These are phyloP conservation scores for Fopius arisanus DNA, from an alignment of 1,140 invertebrate species.

Conservation along the genomic window DNA sequence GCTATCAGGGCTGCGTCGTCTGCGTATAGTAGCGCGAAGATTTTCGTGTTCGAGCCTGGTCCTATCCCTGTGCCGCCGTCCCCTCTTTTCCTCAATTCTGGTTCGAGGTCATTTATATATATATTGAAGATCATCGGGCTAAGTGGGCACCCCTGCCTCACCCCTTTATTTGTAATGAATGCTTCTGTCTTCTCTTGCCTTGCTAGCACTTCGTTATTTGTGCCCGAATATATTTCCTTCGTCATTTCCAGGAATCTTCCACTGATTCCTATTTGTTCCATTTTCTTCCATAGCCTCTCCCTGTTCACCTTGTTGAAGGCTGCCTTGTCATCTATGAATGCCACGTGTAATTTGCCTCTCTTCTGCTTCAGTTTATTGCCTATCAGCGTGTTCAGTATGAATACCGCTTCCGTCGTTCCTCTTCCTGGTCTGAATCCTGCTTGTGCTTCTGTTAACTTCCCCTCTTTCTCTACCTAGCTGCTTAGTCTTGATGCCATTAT, in stretches of 20 bases:
- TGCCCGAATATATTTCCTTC: not conserved
- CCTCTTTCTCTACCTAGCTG: not conserved
- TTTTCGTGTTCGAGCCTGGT: not conserved
- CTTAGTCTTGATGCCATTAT: not conserved
- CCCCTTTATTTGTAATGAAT: not conserved
- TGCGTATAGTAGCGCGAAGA: not conserved
- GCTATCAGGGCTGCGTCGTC: not conserved
- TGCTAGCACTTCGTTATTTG: not conserved
- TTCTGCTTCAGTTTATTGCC: not conserved
- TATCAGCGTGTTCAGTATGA: not conserved
- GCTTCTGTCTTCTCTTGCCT: not conserved
- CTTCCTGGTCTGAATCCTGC: constrained; percentile 4
- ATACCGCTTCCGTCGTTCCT: not conserved
- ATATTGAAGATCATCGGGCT: not conserved
- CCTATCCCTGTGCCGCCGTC: not conserved
- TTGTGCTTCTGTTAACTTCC: not conserved
- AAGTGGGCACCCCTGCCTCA: not conserved
- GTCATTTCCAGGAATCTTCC: not conserved
- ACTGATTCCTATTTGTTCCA: not conserved
- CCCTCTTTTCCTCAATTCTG: not conserved
- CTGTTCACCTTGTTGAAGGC: not conserved
- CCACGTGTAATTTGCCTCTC: not conserved
- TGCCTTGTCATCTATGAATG: not conserved
- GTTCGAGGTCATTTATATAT: not conserved
- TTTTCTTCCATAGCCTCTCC: not conserved